These are phyloP conservation scores for Camponotus floridanus DNA, from an alignment of 1,140 invertebrate species.

Conservation along the genomic window DNA sequence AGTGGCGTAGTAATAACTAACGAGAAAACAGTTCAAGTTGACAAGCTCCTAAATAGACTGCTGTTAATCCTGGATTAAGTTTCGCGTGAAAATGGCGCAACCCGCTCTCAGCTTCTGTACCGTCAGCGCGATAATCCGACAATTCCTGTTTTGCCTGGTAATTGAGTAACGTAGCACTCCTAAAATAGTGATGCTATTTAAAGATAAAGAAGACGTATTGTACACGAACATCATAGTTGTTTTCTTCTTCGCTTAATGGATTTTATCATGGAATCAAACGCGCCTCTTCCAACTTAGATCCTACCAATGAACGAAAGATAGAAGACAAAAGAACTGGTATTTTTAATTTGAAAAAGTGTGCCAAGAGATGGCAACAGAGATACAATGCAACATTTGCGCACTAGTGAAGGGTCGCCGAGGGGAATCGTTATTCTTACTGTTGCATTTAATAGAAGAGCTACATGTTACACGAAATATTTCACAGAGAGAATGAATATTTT, in stretches of 20 bases:
- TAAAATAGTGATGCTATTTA: conserved; percentile 29
- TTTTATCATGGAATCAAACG: not conserved
- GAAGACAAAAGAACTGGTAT: conserved; percentile 37
- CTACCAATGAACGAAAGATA: conserved; percentile 21
- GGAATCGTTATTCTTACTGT: conserved; percentile 3
- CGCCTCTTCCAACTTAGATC: conserved; percentile 27
- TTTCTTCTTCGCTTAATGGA: conserved; percentile 25
- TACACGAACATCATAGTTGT: not conserved
- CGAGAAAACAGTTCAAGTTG: conserved; percentile 22
- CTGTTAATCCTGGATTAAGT: conserved; percentile 57
- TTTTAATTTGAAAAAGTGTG: conserved; percentile 36
- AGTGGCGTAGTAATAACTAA: not conserved
- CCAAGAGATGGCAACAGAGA: conserved; percentile 24
- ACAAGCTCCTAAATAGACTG: conserved; percentile 24
- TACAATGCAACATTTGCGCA: conserved; percentile 39
- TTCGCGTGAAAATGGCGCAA: conserved; percentile 47
- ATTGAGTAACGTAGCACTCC: conserved; percentile 12
- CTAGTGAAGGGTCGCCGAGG: conserved; percentile 6
- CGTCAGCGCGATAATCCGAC: conserved; percentile 34
- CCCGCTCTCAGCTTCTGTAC: not conserved
- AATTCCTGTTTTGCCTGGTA: conserved; percentile 27
- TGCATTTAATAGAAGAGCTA: conserved; percentile 23
- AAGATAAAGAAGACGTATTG: conserved; percentile 28
- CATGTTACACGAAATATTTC: not conserved
- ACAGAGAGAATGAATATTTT: not conserved